A percentile compares a stretch with the other conserved stretches of the same genome.
Evolutionary conservation across 2,113 vertebrate species (phyloP).

Genomic region (Thunnus maccoyii): DNA sequence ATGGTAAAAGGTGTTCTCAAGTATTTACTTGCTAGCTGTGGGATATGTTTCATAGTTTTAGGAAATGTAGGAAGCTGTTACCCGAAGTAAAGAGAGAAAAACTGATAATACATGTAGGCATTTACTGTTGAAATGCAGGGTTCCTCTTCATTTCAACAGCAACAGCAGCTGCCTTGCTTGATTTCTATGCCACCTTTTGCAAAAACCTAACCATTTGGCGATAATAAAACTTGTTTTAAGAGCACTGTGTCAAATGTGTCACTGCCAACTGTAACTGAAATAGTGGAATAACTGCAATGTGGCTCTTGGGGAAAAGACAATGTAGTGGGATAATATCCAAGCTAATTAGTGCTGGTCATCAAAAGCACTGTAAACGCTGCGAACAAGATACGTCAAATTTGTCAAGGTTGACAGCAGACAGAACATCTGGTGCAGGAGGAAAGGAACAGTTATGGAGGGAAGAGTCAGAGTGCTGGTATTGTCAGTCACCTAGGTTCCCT

Average conservation of each 20-base stretch:
- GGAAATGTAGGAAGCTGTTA: background rate
- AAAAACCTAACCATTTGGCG: slow-evolving; percentile 10
- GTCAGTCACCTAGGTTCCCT: background rate
- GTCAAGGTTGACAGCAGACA: background rate
- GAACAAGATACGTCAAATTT: background rate
- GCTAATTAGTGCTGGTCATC: slow-evolving; percentile 18
- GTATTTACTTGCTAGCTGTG: background rate
- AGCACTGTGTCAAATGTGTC: background rate
- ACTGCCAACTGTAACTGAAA: slow-evolving; percentile 8
- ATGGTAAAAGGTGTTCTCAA: background rate
- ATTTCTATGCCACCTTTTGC: background rate
- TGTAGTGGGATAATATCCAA: background rate
- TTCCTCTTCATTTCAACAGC: background rate
- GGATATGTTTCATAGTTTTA: background rate
- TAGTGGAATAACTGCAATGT: slow-evolving; percentile 10
- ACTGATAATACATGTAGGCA: background rate
- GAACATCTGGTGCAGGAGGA: background rate
- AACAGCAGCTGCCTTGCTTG: background rate
- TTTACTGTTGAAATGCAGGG: background rate
- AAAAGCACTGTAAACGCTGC: background rate
- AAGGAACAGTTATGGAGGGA: background rate
- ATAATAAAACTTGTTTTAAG: slow-evolving; percentile 24
- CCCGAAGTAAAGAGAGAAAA: background rate
- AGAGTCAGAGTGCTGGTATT: background rate
- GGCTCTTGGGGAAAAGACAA: slow-evolving; percentile 11